Conservation (phyloP, 2,888 invertebrate genomes). For the Sceliomorpha sp. region DNA sequence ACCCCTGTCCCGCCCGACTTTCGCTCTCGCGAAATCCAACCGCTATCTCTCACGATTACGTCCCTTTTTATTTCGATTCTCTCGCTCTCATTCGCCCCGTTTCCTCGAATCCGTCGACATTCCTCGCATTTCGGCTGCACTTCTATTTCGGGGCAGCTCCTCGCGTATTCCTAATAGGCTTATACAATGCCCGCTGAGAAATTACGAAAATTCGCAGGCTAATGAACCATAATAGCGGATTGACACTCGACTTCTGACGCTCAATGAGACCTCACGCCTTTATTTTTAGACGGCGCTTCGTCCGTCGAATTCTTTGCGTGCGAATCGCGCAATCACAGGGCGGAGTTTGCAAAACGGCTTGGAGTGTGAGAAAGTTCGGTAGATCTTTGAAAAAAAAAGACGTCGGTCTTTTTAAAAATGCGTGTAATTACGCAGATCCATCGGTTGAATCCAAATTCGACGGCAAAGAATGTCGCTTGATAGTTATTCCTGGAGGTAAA, state of each 20-base stretch:
- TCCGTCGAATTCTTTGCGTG: too few relatives aligned
- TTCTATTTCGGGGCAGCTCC: slow-evolving; percentile 59
- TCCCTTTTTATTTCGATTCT: slow-evolving; percentile 37
- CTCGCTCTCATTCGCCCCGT: slow-evolving; percentile 45
- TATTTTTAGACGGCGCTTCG: too few relatives aligned
- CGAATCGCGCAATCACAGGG: too few relatives aligned
- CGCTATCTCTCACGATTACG: slow-evolving; percentile 45
- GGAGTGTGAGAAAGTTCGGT: too few relatives aligned
- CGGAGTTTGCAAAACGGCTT: too few relatives aligned
- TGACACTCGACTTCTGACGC: slow-evolving; percentile 46
- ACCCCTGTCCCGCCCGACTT: slow-evolving; percentile 35
- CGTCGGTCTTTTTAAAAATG: too few relatives aligned
- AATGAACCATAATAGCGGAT: slow-evolving; percentile 57
- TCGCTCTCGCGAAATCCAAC: slow-evolving; percentile 51
- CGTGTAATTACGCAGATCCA: too few relatives aligned
- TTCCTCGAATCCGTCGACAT: slow-evolving; percentile 59
- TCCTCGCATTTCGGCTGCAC: slow-evolving; percentile 64
- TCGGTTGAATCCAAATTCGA: too few relatives aligned
- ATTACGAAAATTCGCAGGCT: slow-evolving; percentile 30
- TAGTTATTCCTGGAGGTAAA: too few relatives aligned
- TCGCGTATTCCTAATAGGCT: slow-evolving; percentile 66
- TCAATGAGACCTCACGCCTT: slow-evolving; percentile 3
- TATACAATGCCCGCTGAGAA: slow-evolving; percentile 60
- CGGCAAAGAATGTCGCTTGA: too few relatives aligned
- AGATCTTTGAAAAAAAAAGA: too few relatives aligned